phyloP scores from a whole-genome alignment of 1,140 invertebrate species.

The Contarinia nasturtii region DNA sequence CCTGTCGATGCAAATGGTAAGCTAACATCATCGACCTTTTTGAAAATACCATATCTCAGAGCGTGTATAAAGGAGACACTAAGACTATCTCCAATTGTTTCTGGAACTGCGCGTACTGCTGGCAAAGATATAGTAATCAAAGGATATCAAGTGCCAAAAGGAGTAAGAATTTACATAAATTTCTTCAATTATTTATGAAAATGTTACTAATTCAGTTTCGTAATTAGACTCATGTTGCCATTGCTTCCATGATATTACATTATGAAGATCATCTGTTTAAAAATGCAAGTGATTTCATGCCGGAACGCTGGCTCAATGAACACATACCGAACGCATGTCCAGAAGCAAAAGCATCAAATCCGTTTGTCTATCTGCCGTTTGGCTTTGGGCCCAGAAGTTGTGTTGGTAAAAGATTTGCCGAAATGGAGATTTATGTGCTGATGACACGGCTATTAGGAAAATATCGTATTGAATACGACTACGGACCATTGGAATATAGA shows the following conservation, averaged over 20 bases:
- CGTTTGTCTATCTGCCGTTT: slow-evolving; percentile 36
- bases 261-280: slow-evolving; percentile 28
- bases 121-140: slow-evolving; percentile 31
- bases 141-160: slow-evolving; percentile 37
- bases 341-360: slow-evolving; percentile 23
- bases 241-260: slow-evolving; percentile 26
- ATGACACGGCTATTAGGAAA: slow-evolving; percentile 35
- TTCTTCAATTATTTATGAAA: no score
- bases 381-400: slow-evolving; percentile 34
- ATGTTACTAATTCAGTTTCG: no score
- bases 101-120: slow-evolving; percentile 24
- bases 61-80: slow-evolving; percentile 45
- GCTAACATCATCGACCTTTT: slow-evolving; percentile 31
- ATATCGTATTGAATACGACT: slow-evolving; percentile 31
- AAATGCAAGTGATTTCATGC: slow-evolving; percentile 29
- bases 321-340: slow-evolving; percentile 9
- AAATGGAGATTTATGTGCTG: slow-evolving; percentile 45
- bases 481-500: slow-evolving; percentile 4
- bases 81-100: slow-evolving; percentile 30
- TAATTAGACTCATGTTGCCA: slow-evolving; percentile 28
- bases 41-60: slow-evolving; percentile 35
- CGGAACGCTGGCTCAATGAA: background rate
- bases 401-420: slow-evolving; percentile 43
- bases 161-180: slow-evolving; percentile 28
- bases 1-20: slow-evolving; percentile 25